A percentile compares a stretch with the other conserved stretches of the same genome.
phyloP scores from a whole-genome alignment of 2,797 vertebrate genomes.

The Gymnothorax reevesii region DNA sequence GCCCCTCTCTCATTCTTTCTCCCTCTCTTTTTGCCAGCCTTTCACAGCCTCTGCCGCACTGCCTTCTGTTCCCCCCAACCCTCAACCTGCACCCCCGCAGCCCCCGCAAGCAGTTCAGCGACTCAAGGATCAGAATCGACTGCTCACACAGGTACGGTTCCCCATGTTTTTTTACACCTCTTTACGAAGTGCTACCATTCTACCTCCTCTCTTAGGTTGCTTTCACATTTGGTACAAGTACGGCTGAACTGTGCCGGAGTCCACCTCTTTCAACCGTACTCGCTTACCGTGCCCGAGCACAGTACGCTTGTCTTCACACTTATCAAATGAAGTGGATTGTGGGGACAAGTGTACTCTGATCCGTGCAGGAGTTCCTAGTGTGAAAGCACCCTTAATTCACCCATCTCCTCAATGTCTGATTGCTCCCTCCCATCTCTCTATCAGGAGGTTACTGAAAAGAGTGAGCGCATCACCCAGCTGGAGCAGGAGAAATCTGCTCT shows the following conservation, averaged over 20 bases:
- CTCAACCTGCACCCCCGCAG: conserved; percentile 59
- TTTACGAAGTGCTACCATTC: neutral
- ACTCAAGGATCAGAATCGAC: conserved; percentile 93
- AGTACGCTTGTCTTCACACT: too few species aligned
- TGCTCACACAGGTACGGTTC: conserved; percentile 85
- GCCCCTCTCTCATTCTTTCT: conserved; percentile 27
- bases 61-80: conserved; percentile 44
- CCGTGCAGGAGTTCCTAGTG: too few species aligned
- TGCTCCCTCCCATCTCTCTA: neutral
- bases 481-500: conserved; percentile 93
- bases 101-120: conserved; percentile 85
- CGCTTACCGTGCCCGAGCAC: too few species aligned
- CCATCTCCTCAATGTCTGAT: neutral
- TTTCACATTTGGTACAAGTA: too few species aligned
- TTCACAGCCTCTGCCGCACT: conserved; percentile 53
- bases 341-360: too few species aligned
- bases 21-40: conserved; percentile 56
- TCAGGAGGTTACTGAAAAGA: conserved; percentile 91
- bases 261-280: too few species aligned
- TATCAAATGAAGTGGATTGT: too few species aligned
- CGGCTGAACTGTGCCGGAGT: too few species aligned
- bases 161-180: neutral
- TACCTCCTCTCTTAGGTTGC: neutral
- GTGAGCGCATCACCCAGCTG: conserved; percentile 88
- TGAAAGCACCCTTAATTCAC: too few species aligned